Percentiles rank a stretch among this genome's conserved stretches.
Evolutionary conservation across 2,888 invertebrate genomes (phyloP).

Genomic region (Odontothrips loti): DNA sequence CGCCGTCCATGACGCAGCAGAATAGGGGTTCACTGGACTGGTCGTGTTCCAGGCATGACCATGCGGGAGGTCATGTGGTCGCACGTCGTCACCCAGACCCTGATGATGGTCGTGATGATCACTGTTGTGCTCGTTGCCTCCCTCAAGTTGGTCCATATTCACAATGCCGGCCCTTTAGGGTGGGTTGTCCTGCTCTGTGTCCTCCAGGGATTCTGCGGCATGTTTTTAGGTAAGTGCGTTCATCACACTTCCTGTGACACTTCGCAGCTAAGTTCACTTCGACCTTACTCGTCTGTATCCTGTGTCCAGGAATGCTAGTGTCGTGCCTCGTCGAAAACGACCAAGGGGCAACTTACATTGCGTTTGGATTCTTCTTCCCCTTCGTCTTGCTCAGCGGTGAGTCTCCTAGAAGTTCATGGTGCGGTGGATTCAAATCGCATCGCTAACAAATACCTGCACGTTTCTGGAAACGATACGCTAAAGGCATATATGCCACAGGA

Average conservation of each 20-base stretch:
- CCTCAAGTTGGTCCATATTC: conserved; percentile 40
- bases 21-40: no score
- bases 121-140: conserved; percentile 40
- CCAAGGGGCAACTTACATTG: conserved; percentile 37
- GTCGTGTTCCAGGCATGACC: conserved; percentile 38
- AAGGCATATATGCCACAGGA: no score
- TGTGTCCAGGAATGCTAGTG: conserved; percentile 37
- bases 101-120: conserved; percentile 40
- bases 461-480: no score
- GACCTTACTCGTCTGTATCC: no score
- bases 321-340: conserved; percentile 37
- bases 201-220: conserved; percentile 40
- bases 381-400: conserved; percentile 36
- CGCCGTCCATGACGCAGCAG: no score
- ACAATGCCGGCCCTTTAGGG: conserved; percentile 38
- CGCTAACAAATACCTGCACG: no score
- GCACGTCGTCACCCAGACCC: conserved; percentile 41
- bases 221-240: conserved; percentile 39
- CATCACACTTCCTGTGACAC: neutral
- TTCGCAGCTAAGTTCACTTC: no score
- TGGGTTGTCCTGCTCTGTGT: conserved; percentile 39
- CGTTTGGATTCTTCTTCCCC: conserved; percentile 38
- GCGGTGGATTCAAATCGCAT: neutral
- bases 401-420: no score
- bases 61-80: conserved; percentile 40